A percentile compares a stretch with the other conserved stretches of the same genome.
Evolutionary conservation across 2,888 invertebrate genomes (phyloP).

Genomic region (Sphinx pinastri): DNA sequence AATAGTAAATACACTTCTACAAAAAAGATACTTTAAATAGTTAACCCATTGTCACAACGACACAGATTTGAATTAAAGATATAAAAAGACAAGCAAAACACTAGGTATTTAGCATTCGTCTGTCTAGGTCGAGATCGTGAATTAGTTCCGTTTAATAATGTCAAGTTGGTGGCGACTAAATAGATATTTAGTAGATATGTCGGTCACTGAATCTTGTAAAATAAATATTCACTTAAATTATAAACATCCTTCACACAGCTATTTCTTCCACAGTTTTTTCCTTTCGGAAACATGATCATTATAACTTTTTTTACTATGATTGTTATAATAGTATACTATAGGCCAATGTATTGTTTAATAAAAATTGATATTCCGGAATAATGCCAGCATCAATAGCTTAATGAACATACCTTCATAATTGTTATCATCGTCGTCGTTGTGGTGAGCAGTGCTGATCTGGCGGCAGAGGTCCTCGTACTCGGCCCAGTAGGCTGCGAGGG

Average conservation of each 20-base stretch:
- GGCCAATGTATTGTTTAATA: too few species aligned
- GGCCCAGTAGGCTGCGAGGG: slow-evolving; percentile 87
- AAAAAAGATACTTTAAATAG: neutral
- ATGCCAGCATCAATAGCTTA: neutral
- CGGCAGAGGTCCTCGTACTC: slow-evolving; percentile 86
- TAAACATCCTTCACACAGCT: too few species aligned
- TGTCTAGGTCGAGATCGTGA: slow-evolving; percentile 8
- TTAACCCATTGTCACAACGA: neutral
- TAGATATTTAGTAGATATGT: neutral
- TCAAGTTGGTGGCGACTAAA: neutral
- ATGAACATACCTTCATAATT: slow-evolving; percentile 81
- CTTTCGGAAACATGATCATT: too few species aligned
- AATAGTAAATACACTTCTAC: neutral
- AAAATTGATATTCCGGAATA: neutral
- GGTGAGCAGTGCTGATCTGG: slow-evolving; percentile 82
- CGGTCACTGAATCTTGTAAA: neutral
- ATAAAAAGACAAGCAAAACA: neutral
- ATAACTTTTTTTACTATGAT: too few species aligned
- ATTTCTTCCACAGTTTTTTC: too few species aligned
- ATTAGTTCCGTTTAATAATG: slow-evolving; percentile 4
- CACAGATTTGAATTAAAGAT: neutral
- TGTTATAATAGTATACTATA: too few species aligned
- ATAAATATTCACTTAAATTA: too few species aligned
- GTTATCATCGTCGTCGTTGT: slow-evolving; percentile 82
- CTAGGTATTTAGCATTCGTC: neutral